Evolutionary conservation across 2,797 vertebrate species (phyloP).

Genomic region (Cercopithecus neglectus): DNA sequence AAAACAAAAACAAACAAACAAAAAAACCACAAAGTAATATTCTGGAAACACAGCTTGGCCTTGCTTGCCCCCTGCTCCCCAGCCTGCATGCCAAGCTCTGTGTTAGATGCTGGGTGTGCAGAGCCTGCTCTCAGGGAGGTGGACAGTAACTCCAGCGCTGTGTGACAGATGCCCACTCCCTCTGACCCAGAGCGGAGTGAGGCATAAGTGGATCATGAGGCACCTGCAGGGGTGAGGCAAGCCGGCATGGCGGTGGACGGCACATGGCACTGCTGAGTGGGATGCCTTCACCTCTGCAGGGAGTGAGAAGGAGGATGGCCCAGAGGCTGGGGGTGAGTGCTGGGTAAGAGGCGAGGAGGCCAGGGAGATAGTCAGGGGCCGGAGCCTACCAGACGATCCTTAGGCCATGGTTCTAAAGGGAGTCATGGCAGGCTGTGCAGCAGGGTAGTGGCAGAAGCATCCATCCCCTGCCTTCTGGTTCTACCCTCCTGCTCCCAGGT

Average conservation of each 20-base stretch:
- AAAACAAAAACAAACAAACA: no score
- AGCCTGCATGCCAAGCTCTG: rapidly evolving
- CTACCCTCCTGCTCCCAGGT: background rate
- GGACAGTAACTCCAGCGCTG: background rate
- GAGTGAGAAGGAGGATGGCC: background rate
- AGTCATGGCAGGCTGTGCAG: background rate
- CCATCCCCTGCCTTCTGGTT: background rate
- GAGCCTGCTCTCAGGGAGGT: background rate
- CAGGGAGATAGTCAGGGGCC: background rate
- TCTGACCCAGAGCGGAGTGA: background rate
- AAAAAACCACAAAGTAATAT: background rate
- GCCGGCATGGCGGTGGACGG: background rate
- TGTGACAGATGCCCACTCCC: background rate
- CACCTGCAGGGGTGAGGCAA: background rate
- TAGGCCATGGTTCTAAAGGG: background rate
- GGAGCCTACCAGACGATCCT: background rate
- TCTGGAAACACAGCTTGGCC: background rate
- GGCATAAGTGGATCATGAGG: background rate
- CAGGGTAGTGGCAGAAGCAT: background rate
- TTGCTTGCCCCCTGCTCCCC: background rate
- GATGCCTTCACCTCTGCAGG: background rate
- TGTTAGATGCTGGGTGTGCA: background rate
- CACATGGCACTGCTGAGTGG: background rate
- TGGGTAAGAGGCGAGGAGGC: background rate
- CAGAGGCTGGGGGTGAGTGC: no score